A percentile compares a stretch with the other conserved stretches of the same genome.
Conservation (phyloP, 2,888 invertebrate species). For the Drosophila neonasuta region DNA sequence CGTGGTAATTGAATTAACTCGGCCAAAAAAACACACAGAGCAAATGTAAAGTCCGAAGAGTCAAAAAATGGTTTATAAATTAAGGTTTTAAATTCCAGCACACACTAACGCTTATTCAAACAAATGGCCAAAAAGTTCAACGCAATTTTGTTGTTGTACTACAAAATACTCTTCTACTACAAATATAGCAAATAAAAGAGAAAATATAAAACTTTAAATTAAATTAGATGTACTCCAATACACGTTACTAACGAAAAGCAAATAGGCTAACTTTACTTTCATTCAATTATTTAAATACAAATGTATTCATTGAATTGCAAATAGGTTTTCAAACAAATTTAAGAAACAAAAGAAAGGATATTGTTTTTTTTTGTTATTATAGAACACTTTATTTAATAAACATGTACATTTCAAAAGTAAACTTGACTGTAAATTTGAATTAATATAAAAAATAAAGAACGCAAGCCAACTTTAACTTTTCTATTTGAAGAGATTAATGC, state of each 20-base stretch:
- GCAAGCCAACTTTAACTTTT: no score
- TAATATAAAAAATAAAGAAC: no score
- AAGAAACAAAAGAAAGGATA: no score
- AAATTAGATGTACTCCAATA: not conserved
- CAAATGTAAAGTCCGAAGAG: conserved; percentile 15
- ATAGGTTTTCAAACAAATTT: not conserved
- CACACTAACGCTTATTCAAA: conserved; percentile 3
- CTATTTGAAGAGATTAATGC: no score
- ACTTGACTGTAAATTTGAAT: no score
- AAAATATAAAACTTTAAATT: not conserved
- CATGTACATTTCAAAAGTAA: no score
- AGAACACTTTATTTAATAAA: no score
- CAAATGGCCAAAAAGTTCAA: not conserved
- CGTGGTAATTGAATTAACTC: conserved; percentile 62
- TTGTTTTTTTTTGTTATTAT: no score
- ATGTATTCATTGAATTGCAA: not conserved
- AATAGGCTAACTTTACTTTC: not conserved
- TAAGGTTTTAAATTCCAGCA: conserved; percentile 31
- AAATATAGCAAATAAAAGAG: not conserved
- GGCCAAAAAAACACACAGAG: conserved; percentile 23
- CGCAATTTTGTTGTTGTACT: not conserved
- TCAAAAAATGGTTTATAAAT: conserved; percentile 43
- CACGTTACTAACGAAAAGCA: not conserved
- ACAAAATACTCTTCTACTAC: conserved; percentile 10
- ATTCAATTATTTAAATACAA: not conserved